Base-by-base conservation (phyloP, 1,140 invertebrate species). In the Aricia agestis region DNA sequence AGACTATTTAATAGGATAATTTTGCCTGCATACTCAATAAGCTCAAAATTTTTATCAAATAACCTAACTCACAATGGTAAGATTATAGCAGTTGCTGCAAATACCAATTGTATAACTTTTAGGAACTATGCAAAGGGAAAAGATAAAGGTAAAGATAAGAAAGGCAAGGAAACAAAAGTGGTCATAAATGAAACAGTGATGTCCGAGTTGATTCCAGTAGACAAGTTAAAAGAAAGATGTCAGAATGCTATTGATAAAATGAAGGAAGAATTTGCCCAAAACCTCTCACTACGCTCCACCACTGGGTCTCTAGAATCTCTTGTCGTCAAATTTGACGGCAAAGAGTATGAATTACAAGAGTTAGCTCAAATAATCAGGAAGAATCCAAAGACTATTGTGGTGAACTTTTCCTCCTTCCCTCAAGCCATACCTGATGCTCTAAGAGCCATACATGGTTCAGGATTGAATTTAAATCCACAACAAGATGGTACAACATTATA, bases 391-490 rank as follows among this genome's bases (percentile, higher is more conserved):
- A 93, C 96, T 15, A 92, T 98, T 57, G 93, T 98, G 2, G 92
- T 99, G 9, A 97, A 98, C 87, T 94, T 97, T 92, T 85, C 94
- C 71, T 92, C 94, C 2, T 97, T 97, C 89, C 97, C 98, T 9
- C 96, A 97, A 93, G 95, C 95, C 7, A 95, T 97, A 76, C 95
- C 96, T 61, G 92, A 94, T 77, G 95, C 97, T 11, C 75, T 98
- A 19, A 94, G 95, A 78, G 94, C 96, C 6, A 93, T 99, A 32
- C 78, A 92, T 32, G 94, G 94, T 59, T 97, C 97, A 74, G 97
- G 97, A 66, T 95, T 99, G 93, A 98, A 98, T 88, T 91, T 99
- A 32, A 98, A 97, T 93, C 98, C 98, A 0, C 98, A 99, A 85
- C 97, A 98, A 89, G 98, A 99, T 86, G 97, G 97, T 42, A 98